These are phyloP conservation scores for Pygathrix nemaeus DNA, from an alignment of 2,113 vertebrate genomes.

Conservation along the genomic window DNA sequence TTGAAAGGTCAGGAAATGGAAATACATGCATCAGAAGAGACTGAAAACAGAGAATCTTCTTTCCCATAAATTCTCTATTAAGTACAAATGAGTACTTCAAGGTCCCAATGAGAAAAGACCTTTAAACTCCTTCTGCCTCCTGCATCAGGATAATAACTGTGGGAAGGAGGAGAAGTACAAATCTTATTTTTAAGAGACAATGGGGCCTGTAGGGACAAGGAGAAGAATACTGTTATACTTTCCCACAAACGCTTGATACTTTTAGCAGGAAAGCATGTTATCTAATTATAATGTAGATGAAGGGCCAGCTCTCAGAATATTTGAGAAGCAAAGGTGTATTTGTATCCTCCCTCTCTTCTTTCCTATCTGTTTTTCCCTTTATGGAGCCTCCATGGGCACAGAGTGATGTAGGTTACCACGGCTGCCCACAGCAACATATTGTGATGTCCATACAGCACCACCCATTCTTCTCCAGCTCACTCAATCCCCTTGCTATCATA, in stretches of 20 bases:
- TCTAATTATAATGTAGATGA: neutral
- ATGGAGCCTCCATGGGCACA: neutral
- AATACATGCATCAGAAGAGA: conserved; percentile 57
- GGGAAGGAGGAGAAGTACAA: conserved; percentile 52
- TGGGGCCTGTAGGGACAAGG: neutral
- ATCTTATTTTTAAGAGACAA: conserved; percentile 55
- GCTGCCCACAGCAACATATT: neutral
- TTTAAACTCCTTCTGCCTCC: conserved; percentile 63
- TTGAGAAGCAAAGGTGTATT: neutral
- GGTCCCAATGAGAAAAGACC: conserved; percentile 76
- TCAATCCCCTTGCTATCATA: neutral
- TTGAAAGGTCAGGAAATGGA: conserved; percentile 65
- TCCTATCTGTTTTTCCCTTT: neutral
- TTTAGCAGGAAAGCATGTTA: neutral
- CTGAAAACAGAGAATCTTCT: conserved; percentile 35
- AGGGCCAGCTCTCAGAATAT: neutral
- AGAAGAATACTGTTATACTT: conserved; percentile 37
- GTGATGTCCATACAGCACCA: neutral
- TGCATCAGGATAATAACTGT: conserved; percentile 56
- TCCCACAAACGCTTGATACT: conserved; percentile 7
- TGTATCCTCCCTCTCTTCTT: neutral
- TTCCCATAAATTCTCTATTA: conserved; percentile 60
- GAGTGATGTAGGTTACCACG: too few relatives aligned
- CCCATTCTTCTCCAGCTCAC: neutral
- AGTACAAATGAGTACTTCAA: conserved; percentile 46